phyloP scores from a whole-genome alignment of 1,140 invertebrate genomes.

The Sarcophaga peregrina region DNA sequence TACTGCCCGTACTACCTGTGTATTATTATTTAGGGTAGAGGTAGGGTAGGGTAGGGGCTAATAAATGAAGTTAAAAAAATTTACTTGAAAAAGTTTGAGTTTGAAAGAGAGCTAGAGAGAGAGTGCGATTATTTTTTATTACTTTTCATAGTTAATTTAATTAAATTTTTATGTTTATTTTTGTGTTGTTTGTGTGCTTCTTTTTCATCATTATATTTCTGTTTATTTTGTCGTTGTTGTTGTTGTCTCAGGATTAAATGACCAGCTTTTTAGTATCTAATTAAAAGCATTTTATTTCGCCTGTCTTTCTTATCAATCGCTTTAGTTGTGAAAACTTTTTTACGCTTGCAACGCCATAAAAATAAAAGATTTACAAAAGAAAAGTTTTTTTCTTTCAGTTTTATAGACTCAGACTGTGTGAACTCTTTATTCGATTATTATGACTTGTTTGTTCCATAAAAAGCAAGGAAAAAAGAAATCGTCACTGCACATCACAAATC shows the following conservation, averaged over 20 bases:
- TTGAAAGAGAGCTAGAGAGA: too few species aligned
- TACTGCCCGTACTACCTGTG: too few species aligned
- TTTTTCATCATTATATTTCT: neutral
- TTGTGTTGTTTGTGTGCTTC: neutral
- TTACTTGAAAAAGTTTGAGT: too few species aligned
- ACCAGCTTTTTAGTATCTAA: neutral
- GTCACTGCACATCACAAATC: too few species aligned
- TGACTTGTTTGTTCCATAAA: neutral
- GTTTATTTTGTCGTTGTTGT: neutral
- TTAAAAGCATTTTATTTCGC: neutral
- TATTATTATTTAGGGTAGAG: too few species aligned
- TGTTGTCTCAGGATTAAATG: too few species aligned
- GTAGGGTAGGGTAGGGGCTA: too few species aligned
- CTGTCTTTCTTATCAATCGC: neutral
- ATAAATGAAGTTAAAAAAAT: too few species aligned
- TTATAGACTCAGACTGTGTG: too few species aligned
- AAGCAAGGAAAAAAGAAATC: neutral
- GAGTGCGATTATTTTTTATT: neutral
- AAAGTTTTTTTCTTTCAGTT: neutral
- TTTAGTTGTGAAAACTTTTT: neutral
- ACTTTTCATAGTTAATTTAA: constrained; percentile 3
- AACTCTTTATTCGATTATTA: constrained; percentile 1
- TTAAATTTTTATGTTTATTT: constrained; percentile 7
- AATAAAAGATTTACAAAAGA: constrained; percentile 4
- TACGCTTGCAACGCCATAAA: neutral